phyloP scores from a whole-genome alignment of 2,888 invertebrate species.

The Maniola hyperantus region DNA sequence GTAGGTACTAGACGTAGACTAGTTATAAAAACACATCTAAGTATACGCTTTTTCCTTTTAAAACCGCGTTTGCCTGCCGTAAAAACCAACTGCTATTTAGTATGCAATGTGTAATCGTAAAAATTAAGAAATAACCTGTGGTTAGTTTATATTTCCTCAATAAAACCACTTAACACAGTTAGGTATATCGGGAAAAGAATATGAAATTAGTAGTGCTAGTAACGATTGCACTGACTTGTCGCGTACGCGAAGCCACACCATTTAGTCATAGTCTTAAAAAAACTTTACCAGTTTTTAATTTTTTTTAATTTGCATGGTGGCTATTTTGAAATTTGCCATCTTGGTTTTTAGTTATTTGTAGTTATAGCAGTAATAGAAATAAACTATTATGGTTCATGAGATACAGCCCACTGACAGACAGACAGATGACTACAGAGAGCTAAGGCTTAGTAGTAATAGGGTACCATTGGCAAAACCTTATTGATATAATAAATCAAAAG shows the following conservation, averaged over 20 bases:
- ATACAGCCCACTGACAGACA: too few species aligned
- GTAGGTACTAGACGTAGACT: background rate
- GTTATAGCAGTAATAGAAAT: too few species aligned
- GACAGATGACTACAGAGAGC: too few species aligned
- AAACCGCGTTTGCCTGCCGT: background rate
- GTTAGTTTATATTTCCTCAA: conserved; percentile 21
- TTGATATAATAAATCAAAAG: background rate
- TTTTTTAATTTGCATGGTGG: too few species aligned
- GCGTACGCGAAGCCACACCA: too few species aligned
- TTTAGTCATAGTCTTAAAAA: too few species aligned
- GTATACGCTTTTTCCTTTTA: conserved; percentile 8
- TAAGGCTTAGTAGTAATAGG: too few species aligned
- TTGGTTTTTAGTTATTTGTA: too few species aligned
- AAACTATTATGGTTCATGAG: too few species aligned
- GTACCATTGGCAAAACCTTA: too few species aligned
- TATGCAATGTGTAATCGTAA: conserved; percentile 11
- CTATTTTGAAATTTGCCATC: too few species aligned
- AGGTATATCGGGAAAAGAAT: conserved; percentile 1
- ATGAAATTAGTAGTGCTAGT: background rate
- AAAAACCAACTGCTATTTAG: conserved; percentile 2
- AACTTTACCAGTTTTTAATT: too few species aligned
- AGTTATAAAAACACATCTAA: background rate
- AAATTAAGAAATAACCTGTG: conserved; percentile 12
- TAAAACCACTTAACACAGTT: background rate
- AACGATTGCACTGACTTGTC: background rate